These are phyloP conservation scores for Morpho helenor DNA, from an alignment of 2,888 invertebrate species.

Conservation along the genomic window DNA sequence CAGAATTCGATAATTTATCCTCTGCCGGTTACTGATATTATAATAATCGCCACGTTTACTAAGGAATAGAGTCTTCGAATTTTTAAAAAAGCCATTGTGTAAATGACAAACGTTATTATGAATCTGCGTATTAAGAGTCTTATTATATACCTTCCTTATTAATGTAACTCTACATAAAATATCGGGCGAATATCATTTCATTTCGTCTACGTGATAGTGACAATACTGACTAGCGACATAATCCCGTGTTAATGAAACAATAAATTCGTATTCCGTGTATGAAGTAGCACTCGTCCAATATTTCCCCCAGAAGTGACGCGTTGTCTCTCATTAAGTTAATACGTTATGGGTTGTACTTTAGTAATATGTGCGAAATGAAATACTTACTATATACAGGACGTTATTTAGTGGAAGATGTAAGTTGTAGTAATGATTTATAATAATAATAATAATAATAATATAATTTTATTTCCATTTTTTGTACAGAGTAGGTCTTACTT, in stretches of 20 bases:
- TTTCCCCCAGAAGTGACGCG: conserved; percentile 51
- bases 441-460: neutral
- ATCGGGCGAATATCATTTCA: too few species aligned
- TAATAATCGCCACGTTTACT: too few species aligned
- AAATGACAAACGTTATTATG: too few species aligned
- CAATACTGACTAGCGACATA: conserved; percentile 37
- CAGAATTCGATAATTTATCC: too few species aligned
- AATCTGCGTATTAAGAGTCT: too few species aligned
- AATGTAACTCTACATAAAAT: too few species aligned
- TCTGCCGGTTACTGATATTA: too few species aligned
- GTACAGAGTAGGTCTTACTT: too few species aligned
- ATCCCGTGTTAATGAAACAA: conserved; percentile 66
- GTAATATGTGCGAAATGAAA: conserved; percentile 64
- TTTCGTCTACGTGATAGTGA: neutral
- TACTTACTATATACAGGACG: conserved; percentile 45
- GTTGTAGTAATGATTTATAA: neutral
- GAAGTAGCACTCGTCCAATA: conserved; percentile 40
- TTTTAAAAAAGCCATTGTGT: too few species aligned
- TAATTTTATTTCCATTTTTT: too few species aligned
- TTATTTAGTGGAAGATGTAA: neutral
- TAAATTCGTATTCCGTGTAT: conserved; percentile 57
- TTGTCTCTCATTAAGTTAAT: conserved; percentile 75
- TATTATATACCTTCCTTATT: too few species aligned
- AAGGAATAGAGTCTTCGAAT: too few species aligned
- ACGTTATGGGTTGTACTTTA: conserved; percentile 60